Evolutionary conservation across 2,888 invertebrate genomes (phyloP).

Genomic region (Drepanosiphum platanoidis): DNA sequence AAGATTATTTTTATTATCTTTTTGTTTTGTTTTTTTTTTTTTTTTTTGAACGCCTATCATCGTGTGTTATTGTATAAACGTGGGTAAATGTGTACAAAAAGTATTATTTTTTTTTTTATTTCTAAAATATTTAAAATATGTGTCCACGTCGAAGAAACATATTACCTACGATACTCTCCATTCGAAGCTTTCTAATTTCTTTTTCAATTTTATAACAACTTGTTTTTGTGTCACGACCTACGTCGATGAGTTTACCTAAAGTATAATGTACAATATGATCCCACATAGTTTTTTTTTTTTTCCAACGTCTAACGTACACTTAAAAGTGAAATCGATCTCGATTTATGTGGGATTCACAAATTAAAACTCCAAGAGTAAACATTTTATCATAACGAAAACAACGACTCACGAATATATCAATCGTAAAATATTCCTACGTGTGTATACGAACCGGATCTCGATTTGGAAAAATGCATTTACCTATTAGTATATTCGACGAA

Average conservation of each 20-base stretch:
- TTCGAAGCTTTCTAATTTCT: slow-evolving; percentile 21
- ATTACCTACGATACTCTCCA: neutral
- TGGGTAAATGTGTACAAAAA: no score
- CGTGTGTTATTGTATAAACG: no score
- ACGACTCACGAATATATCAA: neutral
- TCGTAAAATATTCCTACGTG: no score
- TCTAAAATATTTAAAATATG: neutral
- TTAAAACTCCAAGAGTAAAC: neutral
- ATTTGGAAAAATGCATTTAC: neutral
- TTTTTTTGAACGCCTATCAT: no score
- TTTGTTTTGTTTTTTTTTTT: no score
- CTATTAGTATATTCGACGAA: neutral
- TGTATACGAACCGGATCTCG: neutral
- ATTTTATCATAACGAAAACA: slow-evolving; percentile 12
- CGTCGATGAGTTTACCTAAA: neutral
- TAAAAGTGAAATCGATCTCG: slow-evolving; percentile 17
- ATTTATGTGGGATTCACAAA: neutral
- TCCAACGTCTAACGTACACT: neutral
- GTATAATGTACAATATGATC: neutral
- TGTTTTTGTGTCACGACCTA: slow-evolving; percentile 27
- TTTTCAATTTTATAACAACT: slow-evolving; percentile 33
- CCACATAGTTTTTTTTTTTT: neutral
- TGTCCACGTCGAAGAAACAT: neutral
- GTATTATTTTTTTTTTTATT: no score
- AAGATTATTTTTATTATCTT: no score